Percentiles rank a stretch among this genome's conserved stretches.
These are phyloP conservation scores for Lacanobia oleracea DNA, from an alignment of 2,888 invertebrate species.

Conservation along the genomic window DNA sequence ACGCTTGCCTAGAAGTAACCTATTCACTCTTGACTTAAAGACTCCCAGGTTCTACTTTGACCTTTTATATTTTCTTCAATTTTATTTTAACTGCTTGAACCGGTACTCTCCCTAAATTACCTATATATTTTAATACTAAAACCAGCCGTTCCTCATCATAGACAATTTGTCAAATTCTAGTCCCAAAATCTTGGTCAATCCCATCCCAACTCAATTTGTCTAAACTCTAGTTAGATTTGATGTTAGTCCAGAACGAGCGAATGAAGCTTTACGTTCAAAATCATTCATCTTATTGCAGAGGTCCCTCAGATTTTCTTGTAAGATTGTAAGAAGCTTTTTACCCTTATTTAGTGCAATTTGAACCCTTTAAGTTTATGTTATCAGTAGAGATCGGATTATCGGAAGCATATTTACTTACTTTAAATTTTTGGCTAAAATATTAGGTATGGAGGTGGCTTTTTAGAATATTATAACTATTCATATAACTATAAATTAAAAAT, in stretches of 20 bases:
- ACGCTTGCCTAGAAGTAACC: no score
- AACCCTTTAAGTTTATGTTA: no score
- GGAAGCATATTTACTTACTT: no score
- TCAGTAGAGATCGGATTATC: no score
- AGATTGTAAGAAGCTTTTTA: no score
- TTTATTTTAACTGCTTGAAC: not conserved
- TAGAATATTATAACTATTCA: no score
- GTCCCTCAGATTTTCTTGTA: not conserved
- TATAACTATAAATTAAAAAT: no score
- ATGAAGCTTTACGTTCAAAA: not conserved
- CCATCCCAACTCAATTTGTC: slow-evolving; percentile 34
- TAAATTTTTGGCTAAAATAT: no score
- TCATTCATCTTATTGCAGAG: not conserved
- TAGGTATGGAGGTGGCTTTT: no score
- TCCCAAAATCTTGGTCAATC: slow-evolving; percentile 30
- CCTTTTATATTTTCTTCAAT: not conserved
- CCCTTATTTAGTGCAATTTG: no score
- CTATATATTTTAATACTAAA: not conserved
- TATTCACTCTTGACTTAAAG: no score
- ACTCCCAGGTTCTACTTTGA: not conserved
- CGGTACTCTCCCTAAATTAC: not conserved
- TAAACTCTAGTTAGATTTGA: slow-evolving; percentile 23
- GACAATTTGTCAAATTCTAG: slow-evolving; percentile 43
- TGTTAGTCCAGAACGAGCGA: slow-evolving; percentile 13
- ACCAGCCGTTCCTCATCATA: not conserved